Base-by-base conservation (phyloP, 1,140 invertebrate genomes). In the Leucophenga varia region DNA sequence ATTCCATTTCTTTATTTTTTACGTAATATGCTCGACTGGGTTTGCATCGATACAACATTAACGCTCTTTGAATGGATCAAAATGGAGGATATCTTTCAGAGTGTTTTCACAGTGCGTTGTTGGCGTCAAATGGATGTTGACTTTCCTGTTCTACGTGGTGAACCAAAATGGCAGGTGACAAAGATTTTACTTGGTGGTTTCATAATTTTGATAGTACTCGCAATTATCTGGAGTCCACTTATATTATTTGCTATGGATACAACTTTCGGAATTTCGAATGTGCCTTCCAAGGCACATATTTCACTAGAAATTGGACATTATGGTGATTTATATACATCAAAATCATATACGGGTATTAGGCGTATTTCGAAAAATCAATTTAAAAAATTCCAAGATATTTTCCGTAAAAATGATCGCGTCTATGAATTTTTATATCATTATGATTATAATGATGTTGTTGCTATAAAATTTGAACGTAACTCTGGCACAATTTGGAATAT, bases 11-110 rank as follows among this genome's bases (percentile, higher is more conserved):
- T 99, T 6, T 95, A 97, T 75, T 97, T 99, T 76, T 78, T 99
- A 42, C 82, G 97, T 43, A 90, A 93, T 2, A 80, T 97, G 1
- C 97, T 98, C 90, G 97, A 99, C 76, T 99, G 97, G 94, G 95
- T 98, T 61, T 98, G 95, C 92, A 98, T 96, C 1, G 93, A 98
- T 65, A 98, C 97, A 0, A 95, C 94, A 1, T 94, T 99, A 86
- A 91, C 93, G 0, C 81, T 99, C 12, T 91, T 91, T 76, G 94
- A 97, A 75, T 99, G 96, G 94, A 84, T 99, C 22, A 97, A 97
- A 79, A 95, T 99, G 91, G 97, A 99, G 77, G 95, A 98, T 74
- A 97, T 98, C 57, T 98, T 96, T 76, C 88, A 93, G 2, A 91
- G 92, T 61, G 89, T 98, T 39, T 98, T 95, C 76, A 84, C 93